Percentiles rank a stretch among this genome's conserved stretches.
phyloP scores from a whole-genome alignment of 2,113 vertebrate genomes.

The Herpetotheres cachinnans region DNA sequence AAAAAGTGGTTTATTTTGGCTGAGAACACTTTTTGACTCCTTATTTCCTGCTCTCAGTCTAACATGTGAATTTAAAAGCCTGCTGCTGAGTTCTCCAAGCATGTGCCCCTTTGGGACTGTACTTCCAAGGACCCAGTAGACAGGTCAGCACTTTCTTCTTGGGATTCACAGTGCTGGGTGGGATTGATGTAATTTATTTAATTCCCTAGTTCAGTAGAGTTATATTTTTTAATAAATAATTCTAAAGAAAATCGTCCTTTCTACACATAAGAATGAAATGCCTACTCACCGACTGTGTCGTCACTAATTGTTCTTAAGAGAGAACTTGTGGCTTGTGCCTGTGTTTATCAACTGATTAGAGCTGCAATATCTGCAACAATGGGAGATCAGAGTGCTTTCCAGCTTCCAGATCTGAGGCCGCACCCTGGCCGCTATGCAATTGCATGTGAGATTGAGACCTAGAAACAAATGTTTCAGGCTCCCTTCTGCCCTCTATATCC shows the following conservation, averaged over 20 bases:
- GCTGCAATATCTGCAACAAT: not conserved
- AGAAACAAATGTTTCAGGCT: not conserved
- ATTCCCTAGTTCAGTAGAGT: not conserved
- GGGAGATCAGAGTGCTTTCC: not conserved
- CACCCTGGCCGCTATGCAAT: not conserved
- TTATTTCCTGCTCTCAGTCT: not conserved
- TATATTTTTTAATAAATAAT: not conserved
- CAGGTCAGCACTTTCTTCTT: not conserved
- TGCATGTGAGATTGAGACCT: not conserved
- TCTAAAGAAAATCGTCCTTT: not conserved
- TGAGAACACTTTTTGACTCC: not conserved
- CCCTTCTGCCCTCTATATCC: not conserved
- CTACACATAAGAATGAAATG: not conserved
- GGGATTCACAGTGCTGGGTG: not conserved
- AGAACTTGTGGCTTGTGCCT: not conserved
- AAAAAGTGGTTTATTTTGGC: not conserved
- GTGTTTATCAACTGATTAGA: not conserved
- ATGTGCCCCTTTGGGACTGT: not conserved
- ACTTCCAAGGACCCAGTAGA: not conserved
- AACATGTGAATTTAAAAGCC: not conserved
- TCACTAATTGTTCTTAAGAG: not conserved
- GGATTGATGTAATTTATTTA: not conserved
- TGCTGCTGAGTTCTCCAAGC: not conserved
- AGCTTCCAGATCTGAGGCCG: not conserved
- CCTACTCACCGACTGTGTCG: not conserved